phyloP scores from a whole-genome alignment of 2,113 vertebrate species.

The Myotis davidii region DNA sequence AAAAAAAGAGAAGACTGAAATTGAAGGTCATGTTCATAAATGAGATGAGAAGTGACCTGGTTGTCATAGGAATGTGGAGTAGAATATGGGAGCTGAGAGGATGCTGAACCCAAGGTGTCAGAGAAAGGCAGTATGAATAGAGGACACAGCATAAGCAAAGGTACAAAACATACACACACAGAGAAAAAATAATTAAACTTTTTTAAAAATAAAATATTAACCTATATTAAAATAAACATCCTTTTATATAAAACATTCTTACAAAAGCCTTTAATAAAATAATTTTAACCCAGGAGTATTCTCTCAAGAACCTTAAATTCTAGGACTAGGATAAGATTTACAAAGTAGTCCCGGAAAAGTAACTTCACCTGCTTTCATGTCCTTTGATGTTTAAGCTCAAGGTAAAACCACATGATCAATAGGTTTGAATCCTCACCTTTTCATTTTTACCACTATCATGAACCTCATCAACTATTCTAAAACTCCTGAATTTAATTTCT shows the following conservation, averaged over 20 bases:
- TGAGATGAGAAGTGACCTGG: not conserved
- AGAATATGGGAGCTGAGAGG: not conserved
- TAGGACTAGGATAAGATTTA: not conserved
- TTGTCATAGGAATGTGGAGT: not conserved
- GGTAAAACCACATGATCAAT: constrained; percentile 20
- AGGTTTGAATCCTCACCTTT: constrained; percentile 32
- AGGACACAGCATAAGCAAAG: not conserved
- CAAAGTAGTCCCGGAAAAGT: not conserved
- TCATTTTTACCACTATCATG: constrained; percentile 7
- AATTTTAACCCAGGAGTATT: constrained; percentile 17
- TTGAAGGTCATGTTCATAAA: not conserved
- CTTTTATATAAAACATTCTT: constrained; percentile 35
- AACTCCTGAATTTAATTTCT: not conserved
- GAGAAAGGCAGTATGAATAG: not conserved
- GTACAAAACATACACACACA: not conserved
- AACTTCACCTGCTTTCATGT: constrained; percentile 1
- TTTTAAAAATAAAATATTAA: not conserved
- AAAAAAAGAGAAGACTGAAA: not conserved
- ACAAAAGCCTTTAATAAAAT: not conserved
- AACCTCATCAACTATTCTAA: not conserved
- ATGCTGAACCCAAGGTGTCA: not conserved
- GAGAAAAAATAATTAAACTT: not conserved
- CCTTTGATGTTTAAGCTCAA: constrained; percentile 16
- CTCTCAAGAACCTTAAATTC: not conserved
- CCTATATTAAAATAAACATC: not conserved